Conservation (phyloP, 2,113 vertebrate genomes). For the Sminthopsis crassicaudata region DNA sequence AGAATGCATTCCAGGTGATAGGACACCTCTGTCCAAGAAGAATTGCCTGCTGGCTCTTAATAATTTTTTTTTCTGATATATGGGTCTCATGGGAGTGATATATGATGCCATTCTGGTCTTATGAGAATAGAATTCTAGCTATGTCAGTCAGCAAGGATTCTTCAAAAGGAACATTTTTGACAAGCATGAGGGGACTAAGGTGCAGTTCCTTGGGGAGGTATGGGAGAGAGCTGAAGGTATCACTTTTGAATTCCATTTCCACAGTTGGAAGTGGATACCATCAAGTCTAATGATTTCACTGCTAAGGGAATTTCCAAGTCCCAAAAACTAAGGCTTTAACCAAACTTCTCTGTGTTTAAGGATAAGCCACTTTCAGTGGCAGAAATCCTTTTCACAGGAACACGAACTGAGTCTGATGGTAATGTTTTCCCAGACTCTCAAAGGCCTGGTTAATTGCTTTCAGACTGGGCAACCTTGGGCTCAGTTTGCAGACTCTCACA, state of each 20-base stretch:
- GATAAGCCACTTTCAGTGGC: background rate
- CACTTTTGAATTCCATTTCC: background rate
- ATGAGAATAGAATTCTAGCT: background rate
- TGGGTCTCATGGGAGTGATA: background rate
- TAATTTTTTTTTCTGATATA: background rate
- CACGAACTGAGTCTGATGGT: background rate
- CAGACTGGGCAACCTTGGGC: background rate
- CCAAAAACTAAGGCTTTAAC: background rate
- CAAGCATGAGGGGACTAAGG: background rate
- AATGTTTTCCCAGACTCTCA: constrained; percentile 17
- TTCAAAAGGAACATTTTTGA: background rate
- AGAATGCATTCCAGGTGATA: background rate
- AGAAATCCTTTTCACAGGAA: background rate
- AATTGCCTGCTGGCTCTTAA: background rate
- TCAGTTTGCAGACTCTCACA: background rate
- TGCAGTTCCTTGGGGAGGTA: background rate
- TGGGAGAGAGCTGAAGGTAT: background rate
- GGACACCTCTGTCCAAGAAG: background rate
- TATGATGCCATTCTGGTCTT: background rate
- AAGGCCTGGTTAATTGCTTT: constrained; percentile 24
- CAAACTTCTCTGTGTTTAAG: background rate
- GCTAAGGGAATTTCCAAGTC: background rate
- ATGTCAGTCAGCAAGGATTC: background rate
- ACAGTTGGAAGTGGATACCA: background rate
- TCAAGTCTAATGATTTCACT: constrained; percentile 2